These are phyloP conservation scores for Amblyraja radiata DNA, from an alignment of 2,797 vertebrate species.

Conservation along the genomic window DNA sequence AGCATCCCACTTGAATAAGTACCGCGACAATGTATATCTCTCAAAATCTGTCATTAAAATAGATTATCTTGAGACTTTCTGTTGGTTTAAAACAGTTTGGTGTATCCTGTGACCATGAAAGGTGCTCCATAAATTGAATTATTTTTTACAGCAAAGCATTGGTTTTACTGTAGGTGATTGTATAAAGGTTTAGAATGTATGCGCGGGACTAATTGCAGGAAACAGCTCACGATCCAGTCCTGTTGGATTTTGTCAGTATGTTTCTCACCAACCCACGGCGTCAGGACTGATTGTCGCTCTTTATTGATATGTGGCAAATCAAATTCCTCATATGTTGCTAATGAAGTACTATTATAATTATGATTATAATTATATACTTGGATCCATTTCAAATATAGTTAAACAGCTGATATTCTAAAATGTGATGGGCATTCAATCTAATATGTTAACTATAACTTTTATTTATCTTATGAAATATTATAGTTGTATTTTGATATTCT, in stretches of 20 bases:
- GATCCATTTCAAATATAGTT: background rate
- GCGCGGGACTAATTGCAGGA: background rate
- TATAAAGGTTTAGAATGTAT: background rate
- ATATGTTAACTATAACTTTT: background rate
- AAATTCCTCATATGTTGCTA: too few relatives aligned
- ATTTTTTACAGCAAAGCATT: background rate
- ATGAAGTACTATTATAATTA: too few relatives aligned
- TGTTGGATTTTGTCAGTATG: background rate
- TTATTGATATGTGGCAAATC: too few relatives aligned
- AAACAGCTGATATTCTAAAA: background rate
- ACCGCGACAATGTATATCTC: background rate
- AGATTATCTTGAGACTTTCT: background rate
- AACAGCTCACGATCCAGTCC: background rate
- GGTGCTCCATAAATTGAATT: background rate
- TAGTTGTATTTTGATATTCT: background rate
- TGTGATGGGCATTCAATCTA: background rate
- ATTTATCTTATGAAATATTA: background rate
- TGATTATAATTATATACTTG: background rate
- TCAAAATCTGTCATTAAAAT: background rate
- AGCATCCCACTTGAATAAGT: background rate
- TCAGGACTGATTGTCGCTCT: background rate
- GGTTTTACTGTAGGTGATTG: background rate
- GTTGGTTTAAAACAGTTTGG: background rate
- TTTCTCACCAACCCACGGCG: background rate
- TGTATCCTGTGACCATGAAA: background rate